Base-by-base conservation (phyloP, 37 sponge, comb jelly and placozoan species). In the Beroe forskalii region DNA sequence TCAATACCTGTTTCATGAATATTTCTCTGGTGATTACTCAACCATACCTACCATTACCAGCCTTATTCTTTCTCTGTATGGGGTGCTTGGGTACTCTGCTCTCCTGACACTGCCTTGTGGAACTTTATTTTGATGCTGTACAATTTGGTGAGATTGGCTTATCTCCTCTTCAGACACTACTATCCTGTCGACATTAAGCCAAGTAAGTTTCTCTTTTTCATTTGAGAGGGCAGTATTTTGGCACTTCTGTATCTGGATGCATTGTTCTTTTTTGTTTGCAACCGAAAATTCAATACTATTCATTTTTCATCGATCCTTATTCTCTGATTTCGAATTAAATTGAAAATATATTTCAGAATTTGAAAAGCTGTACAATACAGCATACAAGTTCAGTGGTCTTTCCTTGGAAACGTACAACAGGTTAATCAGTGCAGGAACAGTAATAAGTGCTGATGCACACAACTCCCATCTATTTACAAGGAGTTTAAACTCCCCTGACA, bases 51-150 rank as follows among this genome's bases (percentile, higher is more conserved):
- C 9, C 17, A 17, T 55, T 9, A 55, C 17, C n/a, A n/a, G n/a
- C n/a, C n/a, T n/a, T n/a, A n/a, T n/a, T n/a, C n/a, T n/a, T n/a
- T n/a, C 75, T 22, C 75, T 3, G 8, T 32, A 3, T 72, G 75
- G 75, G 75, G 39, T 6, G 75, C 30, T 12, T 72, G 75, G 75
- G 75, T 72, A 1, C 75, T 72, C 75, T 72, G 75, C 30, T 72
- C 75, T 38, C 75, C 75, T 32, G 75, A 72, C 40, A 72, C 75
- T 8, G 75, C 75, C 8, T 17, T 72, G 75, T 72, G 75, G 75
- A 72, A 72, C 75, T 32, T 72, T 20, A 2, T 72, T 17, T 72
- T 72, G 2, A 19, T 14, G 14, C 2, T 72, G 22, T 72, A 72
- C 40, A 72, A 72, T 36, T 20, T 72, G 2, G 22, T 72, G 22